These are phyloP conservation scores for Hyalella azteca DNA, from an alignment of 2,888 invertebrate genomes.

Conservation along the genomic window DNA sequence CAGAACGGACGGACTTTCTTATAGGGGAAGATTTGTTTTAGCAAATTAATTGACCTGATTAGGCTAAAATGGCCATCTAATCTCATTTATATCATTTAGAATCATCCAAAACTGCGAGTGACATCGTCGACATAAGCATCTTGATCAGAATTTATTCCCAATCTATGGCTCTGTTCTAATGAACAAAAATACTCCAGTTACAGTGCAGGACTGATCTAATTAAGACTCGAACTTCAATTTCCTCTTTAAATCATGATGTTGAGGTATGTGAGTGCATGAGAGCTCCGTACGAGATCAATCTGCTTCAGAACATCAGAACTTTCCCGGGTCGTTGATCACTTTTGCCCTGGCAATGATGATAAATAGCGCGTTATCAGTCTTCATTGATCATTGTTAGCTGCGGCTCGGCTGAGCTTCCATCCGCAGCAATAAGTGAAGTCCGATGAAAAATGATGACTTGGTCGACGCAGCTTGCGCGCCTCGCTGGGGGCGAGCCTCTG, in stretches of 20 bases:
- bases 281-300: conserved; percentile 17
- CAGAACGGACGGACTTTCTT: no score
- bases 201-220: no score
- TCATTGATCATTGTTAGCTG: conserved; percentile 38
- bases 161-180: no score
- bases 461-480: background rate
- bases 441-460: conserved; percentile 36
- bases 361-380: conserved; percentile 36
- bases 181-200: no score
- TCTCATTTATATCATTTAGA: no score
- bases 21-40: no score
- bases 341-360: conserved; percentile 34
- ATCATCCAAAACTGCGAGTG: no score
- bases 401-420: conserved; percentile 28
- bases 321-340: conserved; percentile 29
- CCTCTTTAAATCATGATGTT: background rate
- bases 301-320: conserved; percentile 29
- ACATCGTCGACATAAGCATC: no score
- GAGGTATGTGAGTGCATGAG: background rate
- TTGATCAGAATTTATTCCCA: no score
- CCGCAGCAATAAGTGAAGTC: conserved; percentile 25
- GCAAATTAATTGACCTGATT: no score
- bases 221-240: conserved; percentile 5
- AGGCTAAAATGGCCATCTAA: no score
- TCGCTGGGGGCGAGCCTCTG: no score